Evolutionary conservation across 2,888 invertebrate species (phyloP), one percentile per base, ranked within the genome.

Genomic region (Nycteola revayana): DNA sequence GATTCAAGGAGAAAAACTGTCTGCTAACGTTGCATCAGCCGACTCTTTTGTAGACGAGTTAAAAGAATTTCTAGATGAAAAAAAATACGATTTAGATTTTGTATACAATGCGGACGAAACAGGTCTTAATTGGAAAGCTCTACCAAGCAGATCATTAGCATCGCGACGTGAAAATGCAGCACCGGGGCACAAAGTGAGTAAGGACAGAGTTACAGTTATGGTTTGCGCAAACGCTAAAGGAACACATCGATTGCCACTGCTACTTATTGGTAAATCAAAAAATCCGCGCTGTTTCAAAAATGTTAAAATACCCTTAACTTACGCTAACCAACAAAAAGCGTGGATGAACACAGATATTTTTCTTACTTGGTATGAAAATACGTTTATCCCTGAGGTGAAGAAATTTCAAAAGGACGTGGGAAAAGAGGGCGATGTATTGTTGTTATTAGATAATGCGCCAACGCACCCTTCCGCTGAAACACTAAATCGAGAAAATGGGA

Each of bases 91-190:
- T 14, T 14, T 14, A 14, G 14, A 14, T 14, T 14, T 14, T 14
- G 14, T 14, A 14, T 14, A 14, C 14, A 14, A 14, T 14, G 14
- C 14, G 14, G 14, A 14, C 14, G 14, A 51, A 49, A 51, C 51
- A 31, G 51, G 54, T 30, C 49, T 52, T 43, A 36, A 39, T 57
- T 57, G 46, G 50, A 55, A 57, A 48, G 49, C 49, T 31, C 46
- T 57, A 37, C 48, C 49, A 36, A 37, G 34, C 44, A 50, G 30
- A 33, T 44, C 55, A 44, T 45, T 54, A 34, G 51, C 48, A 37
- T 51, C 53, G 32, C 41, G 42, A 40, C 36, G 39, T 28, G 48
- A 44, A 48, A 42, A 34, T 39, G 34, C 32, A 34, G 48, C 44
- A 38, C 39, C 36, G 34, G 32, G 32, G 48, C 44, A 38, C 39